Evolutionary conservation across 2,797 vertebrate genomes (phyloP).

Genomic region (Rhynchonycteris naso): DNA sequence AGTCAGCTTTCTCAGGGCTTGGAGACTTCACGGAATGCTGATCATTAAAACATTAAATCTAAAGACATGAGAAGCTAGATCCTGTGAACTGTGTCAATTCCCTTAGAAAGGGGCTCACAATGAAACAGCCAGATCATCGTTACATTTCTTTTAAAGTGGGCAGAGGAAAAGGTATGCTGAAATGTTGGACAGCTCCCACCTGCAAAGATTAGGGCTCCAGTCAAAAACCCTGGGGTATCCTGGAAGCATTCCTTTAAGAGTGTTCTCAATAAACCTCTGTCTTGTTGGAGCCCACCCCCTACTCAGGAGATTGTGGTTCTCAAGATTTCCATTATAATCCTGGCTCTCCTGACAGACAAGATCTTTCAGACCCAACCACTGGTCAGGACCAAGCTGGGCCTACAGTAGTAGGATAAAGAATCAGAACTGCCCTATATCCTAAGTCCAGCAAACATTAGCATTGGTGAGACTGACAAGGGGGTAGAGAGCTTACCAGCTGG

Average conservation of each 20-base stretch:
- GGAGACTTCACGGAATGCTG: neutral
- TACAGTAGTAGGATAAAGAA: neutral
- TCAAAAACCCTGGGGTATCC: constrained; percentile 20
- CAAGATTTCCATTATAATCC: neutral
- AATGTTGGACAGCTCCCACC: constrained; percentile 77
- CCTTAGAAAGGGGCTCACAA: neutral
- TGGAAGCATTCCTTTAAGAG: neutral
- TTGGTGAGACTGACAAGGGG: neutral
- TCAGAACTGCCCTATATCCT: neutral
- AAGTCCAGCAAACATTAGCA: neutral
- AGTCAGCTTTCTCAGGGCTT: neutral
- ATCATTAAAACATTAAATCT: neutral
- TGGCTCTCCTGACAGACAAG: neutral
- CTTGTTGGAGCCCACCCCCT: neutral
- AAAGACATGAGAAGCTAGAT: neutral
- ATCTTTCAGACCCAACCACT: neutral
- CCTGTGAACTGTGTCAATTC: neutral
- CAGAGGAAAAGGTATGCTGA: constrained; percentile 63
- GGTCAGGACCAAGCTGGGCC: neutral
- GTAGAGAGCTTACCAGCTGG: neutral
- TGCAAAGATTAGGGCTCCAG: neutral
- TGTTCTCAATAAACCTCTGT: neutral
- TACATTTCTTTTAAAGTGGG: constrained; percentile 16
- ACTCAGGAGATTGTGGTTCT: neutral
- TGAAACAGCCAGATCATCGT: neutral